phyloP scores from a whole-genome alignment of 1,140 invertebrate genomes.

The Calephelis nemesis region DNA sequence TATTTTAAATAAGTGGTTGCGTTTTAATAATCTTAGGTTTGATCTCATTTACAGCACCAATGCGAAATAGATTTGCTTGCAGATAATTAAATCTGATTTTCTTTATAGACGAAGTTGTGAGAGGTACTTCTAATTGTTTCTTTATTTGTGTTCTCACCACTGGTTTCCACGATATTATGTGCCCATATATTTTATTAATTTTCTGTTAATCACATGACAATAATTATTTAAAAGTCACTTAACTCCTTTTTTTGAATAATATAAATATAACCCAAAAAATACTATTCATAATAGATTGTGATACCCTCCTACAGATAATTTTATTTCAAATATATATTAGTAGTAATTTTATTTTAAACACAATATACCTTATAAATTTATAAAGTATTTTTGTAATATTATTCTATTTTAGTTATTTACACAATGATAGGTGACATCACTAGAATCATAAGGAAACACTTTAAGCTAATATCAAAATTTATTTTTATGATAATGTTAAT shows the following conservation, averaged over 20 bases:
- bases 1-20: neutral
- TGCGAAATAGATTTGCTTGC: constrained; percentile 49
- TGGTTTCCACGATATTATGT: constrained; percentile 56
- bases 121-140: constrained; percentile 41
- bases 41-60: constrained; percentile 34
- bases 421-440: too few species aligned
- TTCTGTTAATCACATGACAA: constrained; percentile 32
- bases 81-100: constrained; percentile 42
- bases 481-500: too few species aligned
- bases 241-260: neutral
- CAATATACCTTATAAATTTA: too few species aligned
- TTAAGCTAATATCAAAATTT: too few species aligned
- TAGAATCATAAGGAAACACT: too few species aligned
- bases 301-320: too few species aligned
- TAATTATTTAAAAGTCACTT: neutral
- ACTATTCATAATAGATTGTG: too few species aligned
- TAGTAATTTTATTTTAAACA: too few species aligned
- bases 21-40: constrained; percentile 21
- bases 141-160: constrained; percentile 30
- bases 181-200: constrained; percentile 46
- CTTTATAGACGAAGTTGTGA: constrained; percentile 35
- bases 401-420: too few species aligned
- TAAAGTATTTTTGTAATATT: too few species aligned
- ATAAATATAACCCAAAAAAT: too few species aligned
- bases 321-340: too few species aligned